Conservation (phyloP, 2,888 invertebrate species). For the Ptilodon capucinus region DNA sequence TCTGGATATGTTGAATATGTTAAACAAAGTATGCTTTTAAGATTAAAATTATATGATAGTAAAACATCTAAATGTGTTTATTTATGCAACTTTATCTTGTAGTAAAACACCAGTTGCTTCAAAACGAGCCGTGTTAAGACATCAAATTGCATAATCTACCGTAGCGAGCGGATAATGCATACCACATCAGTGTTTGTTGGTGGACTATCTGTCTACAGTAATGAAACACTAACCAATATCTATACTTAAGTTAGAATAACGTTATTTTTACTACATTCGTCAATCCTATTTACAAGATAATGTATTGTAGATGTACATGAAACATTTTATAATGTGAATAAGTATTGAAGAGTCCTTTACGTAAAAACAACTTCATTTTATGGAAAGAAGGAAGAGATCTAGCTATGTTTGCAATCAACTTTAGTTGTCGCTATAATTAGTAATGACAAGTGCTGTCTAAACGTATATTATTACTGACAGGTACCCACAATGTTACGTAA, state of each 20-base stretch:
- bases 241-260: neutral
- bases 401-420: too few species aligned
- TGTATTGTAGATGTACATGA: too few species aligned
- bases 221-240: neutral
- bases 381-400: too few species aligned
- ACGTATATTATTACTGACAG: conserved; percentile 1
- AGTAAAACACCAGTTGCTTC: neutral
- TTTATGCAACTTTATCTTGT: neutral
- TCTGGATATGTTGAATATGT: neutral
- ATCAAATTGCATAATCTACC: neutral
- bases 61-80: neutral
- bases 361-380: too few species aligned
- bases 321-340: too few species aligned
- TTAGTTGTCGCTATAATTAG: too few species aligned
- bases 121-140: neutral
- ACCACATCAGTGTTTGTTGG: neutral
- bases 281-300: too few species aligned
- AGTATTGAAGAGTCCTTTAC: too few species aligned
- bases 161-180: neutral
- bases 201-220: neutral
- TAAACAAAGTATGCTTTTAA: neutral
- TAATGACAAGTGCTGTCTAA: neutral
- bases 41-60: neutral
- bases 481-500: conserved; percentile 1
- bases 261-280: too few species aligned